Evolutionary conservation across 1,140 invertebrate genomes (phyloP), one percentile per base, ranked within the genome.

Genomic region (Microplitis demolitor): DNA sequence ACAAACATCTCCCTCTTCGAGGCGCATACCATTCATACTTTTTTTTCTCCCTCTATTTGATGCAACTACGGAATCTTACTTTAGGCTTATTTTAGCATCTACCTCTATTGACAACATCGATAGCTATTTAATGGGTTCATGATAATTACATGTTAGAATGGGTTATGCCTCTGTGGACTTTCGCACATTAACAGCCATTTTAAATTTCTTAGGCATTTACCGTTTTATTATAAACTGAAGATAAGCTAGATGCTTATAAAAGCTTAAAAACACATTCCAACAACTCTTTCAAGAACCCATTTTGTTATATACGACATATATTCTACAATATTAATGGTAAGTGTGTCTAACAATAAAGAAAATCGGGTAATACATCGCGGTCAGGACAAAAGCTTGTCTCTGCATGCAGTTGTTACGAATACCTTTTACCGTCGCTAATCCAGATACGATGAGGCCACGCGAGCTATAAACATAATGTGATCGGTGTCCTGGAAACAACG

Each of bases 341-440:
- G 35, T 54, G 62, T n/a, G 69, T 37, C 60, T 74, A 76, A 84
- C 82, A 83, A 83, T 82, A 66, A 71, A 14, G 61, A 58, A 81
- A 82, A 82, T 82, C 80, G 78, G 74, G 81, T 81, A 82, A 83
- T 82, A 75, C 80, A 72, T 39, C 50, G 50, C 53, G 50, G 66
- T 63, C 35, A 73, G 70, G 72, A 83, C 81, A 83, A 82, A 78
- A 67, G 76, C 58, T 72, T 79, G 75, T 69, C 76, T 73, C 78
- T 72, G 78, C 78, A 76, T 83, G 79, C 64, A 39, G 81, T 72
- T 73, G 73, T 73, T 72, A 75, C 76, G 78, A 78, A 82, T 82
- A 81, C 81, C 81, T 81, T 82, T 83, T 80, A 79, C 77, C 66
- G 81, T 75, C 81, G 77, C 74, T 82, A 83, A 83, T 83, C 80